Evolutionary conservation across 2,113 vertebrate genomes (phyloP).

Genomic region (Todiramphus saurophagus): DNA sequence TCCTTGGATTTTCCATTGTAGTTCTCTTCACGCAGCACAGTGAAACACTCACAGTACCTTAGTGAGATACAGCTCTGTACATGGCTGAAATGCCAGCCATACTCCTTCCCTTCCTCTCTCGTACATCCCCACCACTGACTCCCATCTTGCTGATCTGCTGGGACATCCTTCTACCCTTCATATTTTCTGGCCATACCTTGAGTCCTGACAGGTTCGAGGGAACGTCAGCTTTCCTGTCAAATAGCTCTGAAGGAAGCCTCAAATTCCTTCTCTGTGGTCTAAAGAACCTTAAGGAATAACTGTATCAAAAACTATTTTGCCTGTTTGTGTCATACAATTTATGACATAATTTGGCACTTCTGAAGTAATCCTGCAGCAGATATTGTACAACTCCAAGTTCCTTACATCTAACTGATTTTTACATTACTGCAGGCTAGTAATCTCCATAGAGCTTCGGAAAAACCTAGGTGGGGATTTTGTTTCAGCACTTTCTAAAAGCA

Average conservation of each 20-base stretch:
- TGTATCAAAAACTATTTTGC: not conserved
- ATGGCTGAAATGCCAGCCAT: not conserved
- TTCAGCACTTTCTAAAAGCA: not conserved
- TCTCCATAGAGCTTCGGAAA: not conserved
- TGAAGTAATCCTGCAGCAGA: not conserved
- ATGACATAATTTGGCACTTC: not conserved
- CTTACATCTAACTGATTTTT: not conserved
- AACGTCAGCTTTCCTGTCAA: not conserved
- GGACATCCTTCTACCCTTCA: not conserved
- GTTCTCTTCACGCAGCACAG: not conserved
- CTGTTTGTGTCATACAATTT: not conserved
- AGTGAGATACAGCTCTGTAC: not conserved
- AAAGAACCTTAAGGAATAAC: not conserved
- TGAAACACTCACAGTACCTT: not conserved
- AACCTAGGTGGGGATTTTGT: not conserved
- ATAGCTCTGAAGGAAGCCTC: not conserved
- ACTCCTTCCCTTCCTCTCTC: not conserved
- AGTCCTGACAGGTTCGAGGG: not conserved
- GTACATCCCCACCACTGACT: not conserved
- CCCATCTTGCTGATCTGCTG: not conserved
- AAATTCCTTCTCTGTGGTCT: not conserved
- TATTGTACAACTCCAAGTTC: not conserved
- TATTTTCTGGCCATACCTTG: not conserved
- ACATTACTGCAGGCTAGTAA: not conserved
- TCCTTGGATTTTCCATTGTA: not conserved